A percentile compares a stretch with the other conserved stretches of the same genome.
phyloP scores from a whole-genome alignment of 37 sponge, comb jelly and placozoan species.

The Amphimedon queenslandica region DNA sequence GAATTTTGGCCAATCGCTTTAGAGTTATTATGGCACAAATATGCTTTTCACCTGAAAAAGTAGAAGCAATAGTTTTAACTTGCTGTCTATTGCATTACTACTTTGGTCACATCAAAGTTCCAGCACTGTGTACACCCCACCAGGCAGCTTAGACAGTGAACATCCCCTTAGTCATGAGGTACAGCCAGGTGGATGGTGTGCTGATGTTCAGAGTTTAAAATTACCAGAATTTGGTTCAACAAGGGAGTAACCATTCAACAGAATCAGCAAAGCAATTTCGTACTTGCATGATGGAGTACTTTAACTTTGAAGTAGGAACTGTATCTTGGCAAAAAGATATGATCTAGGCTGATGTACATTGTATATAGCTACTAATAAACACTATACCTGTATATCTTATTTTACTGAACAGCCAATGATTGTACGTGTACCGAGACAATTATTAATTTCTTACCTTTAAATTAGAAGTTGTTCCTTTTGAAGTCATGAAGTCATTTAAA shows the following conservation, averaged over 20 bases:
- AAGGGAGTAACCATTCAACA: not conserved
- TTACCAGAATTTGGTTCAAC: not conserved
- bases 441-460: constrained; percentile 4
- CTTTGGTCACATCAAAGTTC: not conserved
- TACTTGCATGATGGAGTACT: not conserved
- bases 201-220: not conserved
- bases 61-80: constrained; percentile 6
- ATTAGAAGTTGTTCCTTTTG: constrained; percentile 5
- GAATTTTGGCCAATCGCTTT: constrained; percentile 37
- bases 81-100: constrained; percentile 13
- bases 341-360: not conserved
- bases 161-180: not conserved
- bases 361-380: not conserved
- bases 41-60: constrained; percentile 1
- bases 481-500: constrained; percentile 4
- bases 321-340: constrained; percentile 1
- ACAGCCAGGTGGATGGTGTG: not conserved
- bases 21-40: constrained; percentile 19
- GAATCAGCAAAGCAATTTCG: not conserved
- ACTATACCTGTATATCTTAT: not conserved
- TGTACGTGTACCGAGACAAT: not conserved
- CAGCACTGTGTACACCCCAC: not conserved
- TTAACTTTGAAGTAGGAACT: not conserved
- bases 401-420: not conserved
- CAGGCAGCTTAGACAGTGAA: not conserved